Percentiles rank a stretch among this genome's conserved stretches.
Conservation (phyloP, 2,888 invertebrate species). For the Eledona agricola region DNA sequence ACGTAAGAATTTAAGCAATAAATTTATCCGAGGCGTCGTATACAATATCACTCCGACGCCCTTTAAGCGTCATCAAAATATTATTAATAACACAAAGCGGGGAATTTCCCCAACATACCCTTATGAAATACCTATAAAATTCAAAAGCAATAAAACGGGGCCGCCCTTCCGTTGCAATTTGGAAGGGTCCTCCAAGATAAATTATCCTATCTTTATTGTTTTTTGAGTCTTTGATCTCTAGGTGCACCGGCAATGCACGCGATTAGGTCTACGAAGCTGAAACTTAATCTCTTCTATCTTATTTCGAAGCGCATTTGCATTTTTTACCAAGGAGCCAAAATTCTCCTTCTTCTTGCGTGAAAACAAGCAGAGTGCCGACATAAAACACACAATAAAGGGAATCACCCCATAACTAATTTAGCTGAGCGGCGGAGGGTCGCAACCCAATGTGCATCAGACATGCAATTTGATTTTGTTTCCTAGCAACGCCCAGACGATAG, state of each 20-base stretch:
- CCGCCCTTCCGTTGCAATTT: constrained; percentile 13
- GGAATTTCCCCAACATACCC: constrained; percentile 10
- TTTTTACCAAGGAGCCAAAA: constrained; percentile 9
- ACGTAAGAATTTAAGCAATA: no score
- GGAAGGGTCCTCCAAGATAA: constrained; percentile 1
- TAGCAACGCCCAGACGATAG: constrained; percentile 28
- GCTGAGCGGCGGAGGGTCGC: constrained; percentile 17
- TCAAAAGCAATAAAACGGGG: constrained; percentile 20
- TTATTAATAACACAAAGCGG: constrained; percentile 20
- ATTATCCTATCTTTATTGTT: constrained; percentile 20
- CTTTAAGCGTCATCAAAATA: constrained; percentile 12
- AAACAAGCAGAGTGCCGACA: constrained; percentile 17
- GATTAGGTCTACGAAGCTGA: no score
- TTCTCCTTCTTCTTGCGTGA: constrained; percentile 8
- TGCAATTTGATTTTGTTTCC: constrained; percentile 37
- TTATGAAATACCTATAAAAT: constrained; percentile 28
- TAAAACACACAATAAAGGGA: constrained; percentile 31
- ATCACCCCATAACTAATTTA: constrained; percentile 33
- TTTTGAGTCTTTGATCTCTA: constrained; percentile 12
- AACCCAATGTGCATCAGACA: constrained; percentile 39
- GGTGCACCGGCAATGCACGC: no score
- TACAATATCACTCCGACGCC: constrained; percentile 6
- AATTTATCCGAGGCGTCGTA: no score
- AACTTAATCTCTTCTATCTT: no score
- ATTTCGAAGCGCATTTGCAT: no score